A percentile compares a stretch with the other conserved stretches of the same genome.
Conservation (phyloP, 2,113 vertebrate genomes). For the Corydoras maculifer region DNA sequence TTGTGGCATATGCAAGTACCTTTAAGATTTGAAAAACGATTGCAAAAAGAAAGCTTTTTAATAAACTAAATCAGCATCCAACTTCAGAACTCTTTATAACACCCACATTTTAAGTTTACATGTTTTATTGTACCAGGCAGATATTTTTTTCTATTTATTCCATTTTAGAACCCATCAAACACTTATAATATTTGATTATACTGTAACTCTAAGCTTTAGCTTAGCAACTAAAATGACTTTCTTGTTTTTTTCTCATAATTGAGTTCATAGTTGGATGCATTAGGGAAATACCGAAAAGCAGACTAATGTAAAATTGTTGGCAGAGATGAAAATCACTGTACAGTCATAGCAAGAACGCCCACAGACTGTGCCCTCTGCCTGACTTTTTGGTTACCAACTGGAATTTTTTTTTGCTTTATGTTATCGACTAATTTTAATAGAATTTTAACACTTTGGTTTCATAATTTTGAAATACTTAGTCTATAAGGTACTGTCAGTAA, state of each 20-base stretch:
- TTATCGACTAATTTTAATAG: not conserved
- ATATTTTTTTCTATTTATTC: no score
- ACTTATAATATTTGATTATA: no score
- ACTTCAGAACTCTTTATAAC: no score
- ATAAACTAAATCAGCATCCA: no score
- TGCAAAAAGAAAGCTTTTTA: no score
- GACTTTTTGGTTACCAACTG: slow-evolving; percentile 34
- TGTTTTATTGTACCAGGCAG: no score
- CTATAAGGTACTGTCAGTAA: no score
- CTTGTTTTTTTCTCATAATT: slow-evolving; percentile 6
- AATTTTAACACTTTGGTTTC: not conserved
- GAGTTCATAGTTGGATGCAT: not conserved
- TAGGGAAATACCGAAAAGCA: slow-evolving; percentile 34
- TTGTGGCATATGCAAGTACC: no score
- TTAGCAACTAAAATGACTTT: not conserved
- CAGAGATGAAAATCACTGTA: slow-evolving; percentile 25
- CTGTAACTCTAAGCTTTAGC: not conserved
- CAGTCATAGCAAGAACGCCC: slow-evolving; percentile 38
- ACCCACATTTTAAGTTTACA: no score
- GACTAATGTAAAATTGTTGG: slow-evolving; percentile 29
- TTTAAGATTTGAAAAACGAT: no score
- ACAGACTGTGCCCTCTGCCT: slow-evolving; percentile 35
- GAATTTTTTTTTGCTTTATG: slow-evolving; percentile 5
- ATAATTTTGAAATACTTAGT: no score
- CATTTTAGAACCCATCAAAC: no score